Conservation (phyloP, 2,113 vertebrate species). For the Triplophysa siluroides region DNA sequence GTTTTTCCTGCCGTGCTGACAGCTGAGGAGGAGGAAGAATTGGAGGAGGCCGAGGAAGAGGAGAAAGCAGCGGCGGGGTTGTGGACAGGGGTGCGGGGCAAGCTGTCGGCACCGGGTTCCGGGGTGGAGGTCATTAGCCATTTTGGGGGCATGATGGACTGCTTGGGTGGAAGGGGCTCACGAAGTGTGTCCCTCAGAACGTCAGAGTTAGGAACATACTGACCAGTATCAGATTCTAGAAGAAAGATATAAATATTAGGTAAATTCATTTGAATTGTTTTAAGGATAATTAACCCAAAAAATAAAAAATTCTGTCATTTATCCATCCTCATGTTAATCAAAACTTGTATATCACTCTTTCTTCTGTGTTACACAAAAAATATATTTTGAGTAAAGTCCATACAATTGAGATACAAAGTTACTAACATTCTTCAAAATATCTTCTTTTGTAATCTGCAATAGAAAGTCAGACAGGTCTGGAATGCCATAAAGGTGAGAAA, state of each 20-base stretch:
- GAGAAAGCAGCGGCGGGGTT: constrained; percentile 64
- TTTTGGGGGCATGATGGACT: constrained; percentile 85
- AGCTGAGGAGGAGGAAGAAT: constrained; percentile 45
- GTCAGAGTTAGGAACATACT: constrained; percentile 76
- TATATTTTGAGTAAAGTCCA: no score
- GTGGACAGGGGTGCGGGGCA: constrained; percentile 65
- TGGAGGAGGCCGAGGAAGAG: constrained; percentile 65
- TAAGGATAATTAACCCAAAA: no score
- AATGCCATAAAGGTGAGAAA: no score
- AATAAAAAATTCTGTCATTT: no score
- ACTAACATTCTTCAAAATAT: no score
- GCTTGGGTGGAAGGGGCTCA: constrained; percentile 78
- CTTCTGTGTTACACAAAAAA: no score
- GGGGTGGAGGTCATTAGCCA: constrained; percentile 80
- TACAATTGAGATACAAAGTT: no score
- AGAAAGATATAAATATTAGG: neutral
- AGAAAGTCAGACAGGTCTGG: no score
- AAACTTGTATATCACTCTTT: no score
- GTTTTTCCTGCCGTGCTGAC: constrained; percentile 63
- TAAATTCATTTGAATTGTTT: neutral
- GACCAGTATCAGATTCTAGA: constrained; percentile 80
- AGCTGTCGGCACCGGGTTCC: constrained; percentile 73
- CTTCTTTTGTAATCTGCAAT: no score
- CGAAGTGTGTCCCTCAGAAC: constrained; percentile 74
- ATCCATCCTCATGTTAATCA: no score